Percentiles rank a stretch among this genome's conserved stretches.
phyloP scores from a whole-genome alignment of 2,888 invertebrate genomes.

The Chydorus sphaericus region DNA sequence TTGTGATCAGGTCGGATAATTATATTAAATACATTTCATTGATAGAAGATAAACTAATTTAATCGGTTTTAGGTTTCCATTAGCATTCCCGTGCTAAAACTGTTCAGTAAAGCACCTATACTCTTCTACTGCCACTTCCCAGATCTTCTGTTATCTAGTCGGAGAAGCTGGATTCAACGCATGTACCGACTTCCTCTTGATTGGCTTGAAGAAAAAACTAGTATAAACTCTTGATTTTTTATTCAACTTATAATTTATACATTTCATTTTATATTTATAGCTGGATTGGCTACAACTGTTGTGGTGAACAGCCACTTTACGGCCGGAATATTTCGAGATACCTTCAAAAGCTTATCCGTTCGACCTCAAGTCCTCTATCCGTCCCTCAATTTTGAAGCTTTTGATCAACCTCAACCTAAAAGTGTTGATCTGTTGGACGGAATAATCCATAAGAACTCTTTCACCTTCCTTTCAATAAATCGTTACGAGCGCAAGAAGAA shows the following conservation, averaged over 20 bases:
- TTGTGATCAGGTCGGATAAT: slow-evolving; percentile 51
- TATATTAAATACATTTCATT: slow-evolving; percentile 4
- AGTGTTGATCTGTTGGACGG: too few species aligned
- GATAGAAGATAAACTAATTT: slow-evolving; percentile 1
- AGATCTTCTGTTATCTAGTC: slow-evolving; percentile 72
- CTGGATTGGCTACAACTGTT: slow-evolving; percentile 71
- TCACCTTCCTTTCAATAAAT: slow-evolving; percentile 80
- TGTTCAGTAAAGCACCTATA: slow-evolving; percentile 41
- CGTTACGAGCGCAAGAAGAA: slow-evolving; percentile 95
- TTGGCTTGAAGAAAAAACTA: slow-evolving; percentile 76
- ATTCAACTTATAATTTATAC: background rate
- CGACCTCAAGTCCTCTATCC: slow-evolving; percentile 81
- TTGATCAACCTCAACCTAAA: slow-evolving; percentile 46
- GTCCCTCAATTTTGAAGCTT: slow-evolving; percentile 66
- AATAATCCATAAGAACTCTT: slow-evolving; percentile 33
- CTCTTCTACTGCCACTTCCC: slow-evolving; percentile 98
- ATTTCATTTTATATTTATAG: background rate
- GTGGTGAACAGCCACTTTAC: slow-evolving; percentile 95
- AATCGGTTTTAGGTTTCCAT: slow-evolving; percentile 48
- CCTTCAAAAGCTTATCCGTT: slow-evolving; percentile 56
- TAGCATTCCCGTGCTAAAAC: slow-evolving; percentile 72
- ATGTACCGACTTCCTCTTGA: slow-evolving; percentile 77
- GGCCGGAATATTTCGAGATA: slow-evolving; percentile 66
- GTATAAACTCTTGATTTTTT: background rate
- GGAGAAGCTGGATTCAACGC: slow-evolving; percentile 57